Evolutionary conservation across 2,888 invertebrate species (phyloP), one percentile per base, ranked within the genome.

Genomic region (Apoda limacodes): DNA sequence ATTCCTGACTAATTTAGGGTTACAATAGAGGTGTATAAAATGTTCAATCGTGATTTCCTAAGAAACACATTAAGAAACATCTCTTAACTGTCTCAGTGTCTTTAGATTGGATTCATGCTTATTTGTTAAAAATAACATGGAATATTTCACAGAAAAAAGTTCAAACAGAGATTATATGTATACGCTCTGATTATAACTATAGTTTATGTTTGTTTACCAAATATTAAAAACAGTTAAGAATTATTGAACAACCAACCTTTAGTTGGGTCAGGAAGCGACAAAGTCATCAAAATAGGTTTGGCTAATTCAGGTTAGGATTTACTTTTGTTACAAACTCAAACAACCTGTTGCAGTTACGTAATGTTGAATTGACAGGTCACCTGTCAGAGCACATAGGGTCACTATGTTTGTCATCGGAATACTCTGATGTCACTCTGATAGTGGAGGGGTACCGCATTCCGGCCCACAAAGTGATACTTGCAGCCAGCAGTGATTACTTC

Each of bases 401-500:
- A 5, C 82, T 98, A 26, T 95, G 91, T 60, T 82, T 93, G 46
- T 93, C 89, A 33, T 88, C 90, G 28, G 93, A 95, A 57, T 97
- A 94, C 69, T 90, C 93, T 5, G 98, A 98, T 80, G 89, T 98
- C 31, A 88, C 88, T 1, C 82, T 98, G 32, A 75, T 94, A 20
- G 93, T 98, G 27, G 95, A 94, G 58, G 90, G 89, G 34, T 72
- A 75, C 48, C 53, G 76, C 35, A 82, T 82, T 34, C 82, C 81
- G 0, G 82, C 82, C 3, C 82, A 82, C 50, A 82, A 86, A 68
- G 87, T 97, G 4, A 93, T 99, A 48, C 82, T 99, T 31, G 98
- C 98, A 0, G 93, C 96, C 14, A 85, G 98, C 52, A 96, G 97
- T 59, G 93, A 97, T 52, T 99, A 98, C 75, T 99, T 98, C 69